Percentiles rank a stretch among this genome's conserved stretches.
Evolutionary conservation across 2,113 vertebrate species (phyloP).

Genomic region (Lampris megalopsis): DNA sequence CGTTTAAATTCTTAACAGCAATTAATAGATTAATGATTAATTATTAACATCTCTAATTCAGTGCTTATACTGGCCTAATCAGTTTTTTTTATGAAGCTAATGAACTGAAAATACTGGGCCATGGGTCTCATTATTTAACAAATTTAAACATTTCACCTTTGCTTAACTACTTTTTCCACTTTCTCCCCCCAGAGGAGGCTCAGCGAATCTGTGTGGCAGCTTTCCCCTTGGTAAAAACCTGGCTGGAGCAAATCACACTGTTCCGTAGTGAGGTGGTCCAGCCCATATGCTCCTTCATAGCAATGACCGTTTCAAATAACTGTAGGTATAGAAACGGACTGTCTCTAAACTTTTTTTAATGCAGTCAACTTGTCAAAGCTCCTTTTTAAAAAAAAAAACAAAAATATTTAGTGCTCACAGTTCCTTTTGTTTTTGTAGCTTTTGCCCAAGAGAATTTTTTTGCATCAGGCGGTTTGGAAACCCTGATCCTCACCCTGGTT

Average conservation of each 20-base stretch:
- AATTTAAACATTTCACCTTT: neutral
- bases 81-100: conserved; percentile 1
- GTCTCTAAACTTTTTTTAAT: neutral
- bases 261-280: conserved; percentile 85
- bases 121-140: neutral
- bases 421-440: conserved; percentile 68
- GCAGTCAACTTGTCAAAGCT: neutral
- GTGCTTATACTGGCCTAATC: neutral
- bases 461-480: conserved; percentile 87
- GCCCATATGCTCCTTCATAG: conserved; percentile 92
- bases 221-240: conserved; percentile 85
- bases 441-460: conserved; percentile 89
- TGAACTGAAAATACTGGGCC: neutral
- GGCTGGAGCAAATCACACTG: conserved; percentile 82
- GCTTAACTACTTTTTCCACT: neutral
- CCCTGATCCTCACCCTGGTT: conserved; percentile 84
- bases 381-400: neutral
- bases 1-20: too few species aligned
- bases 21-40: too few species aligned
- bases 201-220: conserved; percentile 87
- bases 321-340: conserved; percentile 81
- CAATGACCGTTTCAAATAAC: conserved; percentile 93
- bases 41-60: too few species aligned
- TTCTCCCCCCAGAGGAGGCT: conserved; percentile 86
- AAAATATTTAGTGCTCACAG: neutral